A percentile compares a stretch with the other conserved stretches of the same genome.
Conservation (phyloP, 2,888 invertebrate genomes). For the Cancer borealis region DNA sequence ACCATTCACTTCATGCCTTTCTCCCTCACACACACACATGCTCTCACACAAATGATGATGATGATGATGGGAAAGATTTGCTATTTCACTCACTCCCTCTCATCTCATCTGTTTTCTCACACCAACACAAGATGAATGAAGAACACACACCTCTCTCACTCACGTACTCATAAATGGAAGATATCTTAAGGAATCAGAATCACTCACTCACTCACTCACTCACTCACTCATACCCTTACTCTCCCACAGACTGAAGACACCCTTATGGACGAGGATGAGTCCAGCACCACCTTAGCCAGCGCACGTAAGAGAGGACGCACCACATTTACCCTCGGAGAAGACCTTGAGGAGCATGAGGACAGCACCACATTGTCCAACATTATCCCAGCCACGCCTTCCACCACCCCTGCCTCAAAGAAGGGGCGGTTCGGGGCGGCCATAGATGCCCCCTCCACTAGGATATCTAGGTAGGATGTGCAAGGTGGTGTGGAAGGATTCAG, state of each 20-base stretch:
- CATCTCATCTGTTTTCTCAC: neutral
- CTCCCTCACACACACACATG: neutral
- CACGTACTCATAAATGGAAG: neutral
- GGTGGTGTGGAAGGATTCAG: too few relatives aligned
- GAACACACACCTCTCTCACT: neutral
- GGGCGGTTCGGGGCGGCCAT: slow-evolving; percentile 61
- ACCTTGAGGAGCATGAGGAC: slow-evolving; percentile 62
- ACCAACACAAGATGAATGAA: neutral
- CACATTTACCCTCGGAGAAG: neutral
- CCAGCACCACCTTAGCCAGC: slow-evolving; percentile 45
- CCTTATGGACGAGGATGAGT: slow-evolving; percentile 51
- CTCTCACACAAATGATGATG: neutral
- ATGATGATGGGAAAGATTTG: neutral
- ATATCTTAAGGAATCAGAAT: too few relatives aligned
- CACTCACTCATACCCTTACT: neutral
- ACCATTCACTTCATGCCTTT: neutral
- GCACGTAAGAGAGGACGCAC: slow-evolving; percentile 53
- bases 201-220: neutral
- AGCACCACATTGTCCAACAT: slow-evolving; percentile 53
- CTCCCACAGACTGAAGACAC: neutral
- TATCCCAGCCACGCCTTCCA: slow-evolving; percentile 48
- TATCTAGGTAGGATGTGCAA: slow-evolving; percentile 58
- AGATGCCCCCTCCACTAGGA: slow-evolving; percentile 66
- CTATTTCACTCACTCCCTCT: neutral
- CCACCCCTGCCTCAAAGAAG: slow-evolving; percentile 61